Evolutionary conservation across 2,888 invertebrate species (phyloP).

Genomic region (Coleophora deauratella): DNA sequence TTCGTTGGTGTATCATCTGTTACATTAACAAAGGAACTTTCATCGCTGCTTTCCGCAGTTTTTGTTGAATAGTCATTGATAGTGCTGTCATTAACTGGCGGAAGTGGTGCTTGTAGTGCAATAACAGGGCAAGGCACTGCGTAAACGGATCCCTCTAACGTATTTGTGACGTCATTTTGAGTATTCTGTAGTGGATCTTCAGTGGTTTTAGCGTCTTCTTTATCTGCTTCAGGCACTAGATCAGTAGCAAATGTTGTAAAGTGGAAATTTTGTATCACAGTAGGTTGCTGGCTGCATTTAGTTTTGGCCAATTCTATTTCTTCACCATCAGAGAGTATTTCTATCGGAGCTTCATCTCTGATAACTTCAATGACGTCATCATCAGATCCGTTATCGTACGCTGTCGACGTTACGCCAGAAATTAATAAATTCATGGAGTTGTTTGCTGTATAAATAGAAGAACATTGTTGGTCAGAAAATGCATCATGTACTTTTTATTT

Average conservation of each 20-base stretch:
- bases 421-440: slow-evolving; percentile 25
- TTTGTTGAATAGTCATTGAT: slow-evolving; percentile 6
- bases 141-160: slow-evolving; percentile 7
- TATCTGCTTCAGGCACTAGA: slow-evolving; percentile 19
- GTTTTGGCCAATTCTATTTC: slow-evolving; percentile 40
- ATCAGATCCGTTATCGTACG: slow-evolving; percentile 42
- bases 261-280: slow-evolving; percentile 20
- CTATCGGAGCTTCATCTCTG: slow-evolving; percentile 59
- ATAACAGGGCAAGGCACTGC: slow-evolving; percentile 7
- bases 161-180: slow-evolving; percentile 16
- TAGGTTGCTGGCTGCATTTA: slow-evolving; percentile 16
- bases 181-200: slow-evolving; percentile 30
- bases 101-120: slow-evolving; percentile 12
- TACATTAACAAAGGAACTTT: slow-evolving; percentile 28
- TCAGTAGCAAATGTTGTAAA: slow-evolving; percentile 24
- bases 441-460: slow-evolving; percentile 15
- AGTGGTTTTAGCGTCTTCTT: slow-evolving; percentile 16
- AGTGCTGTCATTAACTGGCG: neutral
- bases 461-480: too few relatives aligned
- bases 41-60: slow-evolving; percentile 15
- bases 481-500: too few relatives aligned
- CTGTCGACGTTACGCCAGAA: slow-evolving; percentile 26
- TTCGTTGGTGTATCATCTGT: slow-evolving; percentile 20
- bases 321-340: slow-evolving; percentile 60
- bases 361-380: slow-evolving; percentile 66